Evolutionary conservation across 2,888 invertebrate genomes (phyloP).

Genomic region (Spisula subtruncata): DNA sequence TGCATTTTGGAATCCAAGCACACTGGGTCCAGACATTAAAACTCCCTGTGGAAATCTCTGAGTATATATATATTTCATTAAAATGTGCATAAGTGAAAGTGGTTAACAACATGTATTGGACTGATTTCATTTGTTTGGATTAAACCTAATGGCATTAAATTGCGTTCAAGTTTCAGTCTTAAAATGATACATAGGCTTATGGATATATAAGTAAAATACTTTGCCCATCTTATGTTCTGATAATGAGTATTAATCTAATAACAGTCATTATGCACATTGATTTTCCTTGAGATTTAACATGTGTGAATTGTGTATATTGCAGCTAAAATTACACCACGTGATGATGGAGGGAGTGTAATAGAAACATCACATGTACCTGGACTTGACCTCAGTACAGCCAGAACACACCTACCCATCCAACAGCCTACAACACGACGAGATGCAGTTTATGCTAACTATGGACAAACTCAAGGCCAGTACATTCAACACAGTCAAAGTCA

Average conservation of each 20-base stretch:
- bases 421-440: slow-evolving; percentile 20
- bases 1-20: too few relatives aligned
- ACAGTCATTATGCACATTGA: background rate
- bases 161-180: too few relatives aligned
- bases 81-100: too few relatives aligned
- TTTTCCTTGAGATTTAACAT: background rate
- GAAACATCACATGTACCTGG: slow-evolving; percentile 75
- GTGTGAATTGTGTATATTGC: slow-evolving; percentile 41
- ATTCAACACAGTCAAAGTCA: slow-evolving; percentile 18
- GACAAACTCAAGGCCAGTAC: slow-evolving; percentile 25
- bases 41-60: too few relatives aligned
- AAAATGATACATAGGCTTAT: too few relatives aligned
- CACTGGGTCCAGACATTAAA: too few relatives aligned
- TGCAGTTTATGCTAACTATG: background rate
- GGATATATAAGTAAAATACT: too few relatives aligned
- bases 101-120: background rate
- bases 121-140: background rate
- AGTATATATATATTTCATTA: too few relatives aligned
- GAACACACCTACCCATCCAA: slow-evolving; percentile 33
- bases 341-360: slow-evolving; percentile 35
- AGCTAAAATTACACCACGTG: slow-evolving; percentile 79
- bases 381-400: slow-evolving; percentile 68
- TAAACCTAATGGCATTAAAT: too few relatives aligned
- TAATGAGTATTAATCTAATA: too few relatives aligned
- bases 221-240: too few relatives aligned